Evolutionary conservation across 37 sponge, comb jelly and placozoan species (phyloP).

Genomic region (Bolinopsis microptera): DNA sequence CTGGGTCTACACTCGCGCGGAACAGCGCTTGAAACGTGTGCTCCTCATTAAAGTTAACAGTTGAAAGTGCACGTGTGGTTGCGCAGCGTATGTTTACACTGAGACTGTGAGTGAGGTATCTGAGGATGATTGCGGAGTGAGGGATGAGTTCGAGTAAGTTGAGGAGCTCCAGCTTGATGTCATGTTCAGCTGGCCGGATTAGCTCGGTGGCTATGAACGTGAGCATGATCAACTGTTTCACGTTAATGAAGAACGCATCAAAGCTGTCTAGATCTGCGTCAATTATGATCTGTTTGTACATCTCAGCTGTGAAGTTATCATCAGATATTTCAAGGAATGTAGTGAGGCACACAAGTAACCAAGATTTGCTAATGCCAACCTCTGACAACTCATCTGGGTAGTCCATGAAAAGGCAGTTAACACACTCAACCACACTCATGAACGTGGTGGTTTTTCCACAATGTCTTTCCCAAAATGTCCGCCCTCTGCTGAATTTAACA

Average conservation of each 20-base stretch:
- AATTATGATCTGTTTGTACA: background rate
- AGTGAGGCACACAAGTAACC: background rate
- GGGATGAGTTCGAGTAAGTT: background rate
- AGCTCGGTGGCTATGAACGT: background rate
- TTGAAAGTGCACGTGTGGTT: background rate
- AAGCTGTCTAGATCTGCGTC: background rate
- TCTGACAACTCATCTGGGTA: slow-evolving; percentile 2
- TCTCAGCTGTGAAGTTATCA: background rate
- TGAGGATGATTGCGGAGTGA: background rate
- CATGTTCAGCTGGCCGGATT: background rate
- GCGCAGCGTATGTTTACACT: background rate
- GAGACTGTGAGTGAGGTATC: background rate
- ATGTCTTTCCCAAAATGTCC: background rate
- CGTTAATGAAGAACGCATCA: slow-evolving; percentile 6
- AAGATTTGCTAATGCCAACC: background rate
- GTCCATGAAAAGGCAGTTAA: background rate
- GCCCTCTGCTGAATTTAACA: background rate
- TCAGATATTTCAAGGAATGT: slow-evolving; percentile 40
- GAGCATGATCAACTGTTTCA: slow-evolving; percentile 5
- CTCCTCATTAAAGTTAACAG: background rate
- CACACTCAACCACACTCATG: background rate
- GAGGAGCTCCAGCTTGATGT: background rate
- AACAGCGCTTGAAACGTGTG: background rate
- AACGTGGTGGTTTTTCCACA: background rate
- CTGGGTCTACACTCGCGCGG: background rate